Evolutionary conservation across 2,113 vertebrate species (phyloP).

Genomic region (Cebus imitator): DNA sequence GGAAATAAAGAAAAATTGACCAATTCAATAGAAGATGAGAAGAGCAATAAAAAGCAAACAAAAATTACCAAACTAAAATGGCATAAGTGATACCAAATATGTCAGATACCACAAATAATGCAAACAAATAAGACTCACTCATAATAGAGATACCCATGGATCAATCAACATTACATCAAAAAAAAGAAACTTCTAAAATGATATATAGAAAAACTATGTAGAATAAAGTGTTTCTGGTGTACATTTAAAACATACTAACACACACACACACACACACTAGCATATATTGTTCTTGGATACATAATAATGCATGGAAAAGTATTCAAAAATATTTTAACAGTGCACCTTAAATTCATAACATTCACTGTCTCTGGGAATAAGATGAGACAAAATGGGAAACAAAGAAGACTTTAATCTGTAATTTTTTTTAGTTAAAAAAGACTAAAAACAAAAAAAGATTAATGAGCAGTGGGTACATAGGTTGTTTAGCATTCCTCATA

Average conservation of each 20-base stretch:
- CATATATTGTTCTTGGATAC: neutral
- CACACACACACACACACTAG: neutral
- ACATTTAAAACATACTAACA: neutral
- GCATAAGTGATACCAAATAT: neutral
- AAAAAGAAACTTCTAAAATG: neutral
- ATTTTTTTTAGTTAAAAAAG: neutral
- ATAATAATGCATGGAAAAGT: neutral
- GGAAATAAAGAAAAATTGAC: neutral
- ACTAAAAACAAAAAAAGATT: conserved; percentile 16
- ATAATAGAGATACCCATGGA: neutral
- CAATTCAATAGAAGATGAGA: neutral
- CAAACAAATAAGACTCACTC: neutral
- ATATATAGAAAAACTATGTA: neutral
- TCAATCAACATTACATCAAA: neutral
- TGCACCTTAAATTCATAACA: neutral
- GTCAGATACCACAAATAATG: neutral
- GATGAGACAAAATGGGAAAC: neutral
- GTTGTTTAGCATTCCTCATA: neutral
- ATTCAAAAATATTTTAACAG: neutral
- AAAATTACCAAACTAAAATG: neutral
- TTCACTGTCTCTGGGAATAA: neutral
- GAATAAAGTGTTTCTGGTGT: neutral
- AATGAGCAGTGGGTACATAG: neutral
- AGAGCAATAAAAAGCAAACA: neutral
- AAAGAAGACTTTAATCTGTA: neutral